Conservation (phyloP, 2,888 invertebrate species). For the Dysmachus trigonus region DNA sequence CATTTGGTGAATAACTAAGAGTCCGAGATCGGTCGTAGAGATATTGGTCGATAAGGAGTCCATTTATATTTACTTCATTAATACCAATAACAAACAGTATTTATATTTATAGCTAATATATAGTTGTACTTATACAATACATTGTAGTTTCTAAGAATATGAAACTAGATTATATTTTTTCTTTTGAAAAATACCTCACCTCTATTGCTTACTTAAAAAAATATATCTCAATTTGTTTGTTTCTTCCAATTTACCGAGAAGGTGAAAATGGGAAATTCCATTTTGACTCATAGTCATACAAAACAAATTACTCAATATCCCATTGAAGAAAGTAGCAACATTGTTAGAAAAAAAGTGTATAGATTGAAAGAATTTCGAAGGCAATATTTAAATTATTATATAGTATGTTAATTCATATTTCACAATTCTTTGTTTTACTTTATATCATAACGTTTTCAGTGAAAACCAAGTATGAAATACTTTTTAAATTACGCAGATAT, state of each 20-base stretch:
- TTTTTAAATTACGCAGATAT: background rate
- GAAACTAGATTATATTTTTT: background rate
- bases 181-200: background rate
- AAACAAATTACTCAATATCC: background rate
- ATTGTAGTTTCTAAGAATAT: background rate
- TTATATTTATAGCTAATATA: background rate
- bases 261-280: background rate
- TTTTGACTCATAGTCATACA: background rate
- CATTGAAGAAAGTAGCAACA: background rate
- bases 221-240: background rate
- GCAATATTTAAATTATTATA: too few species aligned
- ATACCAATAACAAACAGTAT: background rate
- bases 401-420: too few species aligned
- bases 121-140: background rate
- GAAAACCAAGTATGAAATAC: background rate
- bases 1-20: too few species aligned
- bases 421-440: background rate
- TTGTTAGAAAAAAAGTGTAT: background rate
- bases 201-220: background rate
- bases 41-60: background rate
- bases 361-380: too few species aligned
- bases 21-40: too few species aligned
- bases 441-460: background rate
- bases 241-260: background rate
- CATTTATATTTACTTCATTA: background rate